Evolutionary conservation across 2,113 vertebrate genomes (phyloP).

Genomic region (Rostratula benghalensis): DNA sequence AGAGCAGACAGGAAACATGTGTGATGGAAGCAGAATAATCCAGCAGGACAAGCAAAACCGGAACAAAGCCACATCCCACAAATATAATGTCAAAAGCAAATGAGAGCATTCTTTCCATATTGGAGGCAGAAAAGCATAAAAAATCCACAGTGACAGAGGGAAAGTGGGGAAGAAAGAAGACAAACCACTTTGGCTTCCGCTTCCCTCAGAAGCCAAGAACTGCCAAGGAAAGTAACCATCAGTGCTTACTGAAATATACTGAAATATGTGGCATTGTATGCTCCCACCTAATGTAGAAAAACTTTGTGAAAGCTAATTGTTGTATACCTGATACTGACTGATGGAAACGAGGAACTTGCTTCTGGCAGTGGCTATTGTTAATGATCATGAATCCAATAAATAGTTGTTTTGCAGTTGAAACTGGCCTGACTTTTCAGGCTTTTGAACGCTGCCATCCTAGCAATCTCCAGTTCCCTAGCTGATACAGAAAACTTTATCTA

Average conservation of each 20-base stretch:
- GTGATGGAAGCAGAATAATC: not conserved
- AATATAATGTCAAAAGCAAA: not conserved
- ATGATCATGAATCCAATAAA: not conserved
- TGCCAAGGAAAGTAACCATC: not conserved
- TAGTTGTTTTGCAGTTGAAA: not conserved
- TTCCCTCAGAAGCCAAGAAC: not conserved
- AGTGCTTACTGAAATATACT: not conserved
- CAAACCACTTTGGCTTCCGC: not conserved
- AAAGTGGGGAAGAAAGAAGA: not conserved
- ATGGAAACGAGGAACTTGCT: accelerated
- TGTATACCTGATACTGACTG: not conserved
- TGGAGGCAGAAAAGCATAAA: not conserved
- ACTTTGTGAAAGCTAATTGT: not conserved
- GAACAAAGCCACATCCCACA: not conserved
- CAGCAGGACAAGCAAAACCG: not conserved
- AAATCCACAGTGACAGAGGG: not conserved
- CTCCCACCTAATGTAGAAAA: not conserved
- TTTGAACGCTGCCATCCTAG: not conserved
- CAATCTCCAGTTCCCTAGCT: not conserved
- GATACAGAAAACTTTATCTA: not conserved
- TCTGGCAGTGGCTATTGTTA: not conserved
- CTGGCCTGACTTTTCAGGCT: not conserved
- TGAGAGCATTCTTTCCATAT: not conserved
- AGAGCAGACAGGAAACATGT: not conserved
- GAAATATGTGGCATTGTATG: not conserved